Evolutionary conservation across 2,113 vertebrate genomes (phyloP).

Genomic region (Raja brachyura): DNA sequence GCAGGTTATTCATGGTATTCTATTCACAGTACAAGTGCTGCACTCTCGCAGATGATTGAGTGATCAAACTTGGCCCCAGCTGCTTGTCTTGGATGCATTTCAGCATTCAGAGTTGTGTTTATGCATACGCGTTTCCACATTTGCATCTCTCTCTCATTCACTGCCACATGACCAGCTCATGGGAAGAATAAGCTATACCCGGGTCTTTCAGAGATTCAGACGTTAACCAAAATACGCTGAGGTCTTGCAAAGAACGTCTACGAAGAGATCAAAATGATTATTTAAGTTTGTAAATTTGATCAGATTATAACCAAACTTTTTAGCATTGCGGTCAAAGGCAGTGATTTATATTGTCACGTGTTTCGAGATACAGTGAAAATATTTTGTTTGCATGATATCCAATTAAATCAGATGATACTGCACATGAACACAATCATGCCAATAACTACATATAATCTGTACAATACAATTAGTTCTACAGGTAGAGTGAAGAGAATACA

Average conservation of each 20-base stretch:
- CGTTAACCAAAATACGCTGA: background rate
- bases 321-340: background rate
- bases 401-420: too few relatives aligned
- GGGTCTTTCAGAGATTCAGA: background rate
- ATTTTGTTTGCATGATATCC: too few relatives aligned
- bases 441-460: too few relatives aligned
- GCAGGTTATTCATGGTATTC: conserved; percentile 6
- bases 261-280: background rate
- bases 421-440: too few relatives aligned
- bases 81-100: background rate
- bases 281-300: background rate
- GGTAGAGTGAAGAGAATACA: too few relatives aligned
- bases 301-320: background rate
- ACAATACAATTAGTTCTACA: too few relatives aligned
- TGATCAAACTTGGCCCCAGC: background rate
- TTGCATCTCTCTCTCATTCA: background rate
- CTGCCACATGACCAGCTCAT: background rate
- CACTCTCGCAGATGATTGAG: background rate
- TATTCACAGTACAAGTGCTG: background rate
- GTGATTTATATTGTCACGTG: too few relatives aligned
- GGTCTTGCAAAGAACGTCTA: background rate
- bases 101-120: background rate
- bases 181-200: too few relatives aligned
- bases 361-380: too few relatives aligned
- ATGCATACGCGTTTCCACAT: background rate